Percentiles rank a stretch among this genome's conserved stretches.
Conservation (phyloP, 2,888 invertebrate genomes). For the Beris morrisii region DNA sequence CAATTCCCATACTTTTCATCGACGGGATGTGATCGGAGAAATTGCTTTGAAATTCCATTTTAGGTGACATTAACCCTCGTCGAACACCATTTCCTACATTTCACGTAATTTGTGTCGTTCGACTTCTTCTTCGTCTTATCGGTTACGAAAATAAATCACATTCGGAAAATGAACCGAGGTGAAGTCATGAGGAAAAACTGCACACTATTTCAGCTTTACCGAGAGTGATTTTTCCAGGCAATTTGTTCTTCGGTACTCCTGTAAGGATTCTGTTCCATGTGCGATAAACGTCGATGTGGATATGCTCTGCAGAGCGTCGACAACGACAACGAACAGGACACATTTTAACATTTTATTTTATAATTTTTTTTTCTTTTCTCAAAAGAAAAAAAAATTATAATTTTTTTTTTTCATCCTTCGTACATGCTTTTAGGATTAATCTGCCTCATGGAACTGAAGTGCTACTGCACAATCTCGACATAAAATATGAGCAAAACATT, state of each 20-base stretch:
- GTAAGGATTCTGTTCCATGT: constrained; percentile 11
- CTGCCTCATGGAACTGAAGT: constrained; percentile 19
- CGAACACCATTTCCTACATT: constrained; percentile 33
- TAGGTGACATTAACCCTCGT: constrained; percentile 20
- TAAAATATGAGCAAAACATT: constrained; percentile 12
- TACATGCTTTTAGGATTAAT: constrained; percentile 29
- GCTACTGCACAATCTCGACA: constrained; percentile 17
- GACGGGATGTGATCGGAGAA: not conserved
- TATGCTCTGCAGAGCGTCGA: not conserved
- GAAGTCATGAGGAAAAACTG: constrained; percentile 37
- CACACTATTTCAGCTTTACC: constrained; percentile 31
- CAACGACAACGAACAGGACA: not conserved
- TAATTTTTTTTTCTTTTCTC: not conserved
- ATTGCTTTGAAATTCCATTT: constrained; percentile 22
- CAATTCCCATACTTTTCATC: too few relatives aligned
- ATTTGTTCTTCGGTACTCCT: constrained; percentile 25
- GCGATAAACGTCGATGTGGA: constrained; percentile 8
- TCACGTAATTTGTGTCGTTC: constrained; percentile 35
- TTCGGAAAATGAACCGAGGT: constrained; percentile 32
- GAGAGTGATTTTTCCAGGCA: constrained; percentile 38
- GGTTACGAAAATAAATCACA: constrained; percentile 24
- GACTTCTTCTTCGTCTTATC: constrained; percentile 30
- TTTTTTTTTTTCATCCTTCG: not conserved
- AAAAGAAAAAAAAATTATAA: too few relatives aligned
- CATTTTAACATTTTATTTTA: constrained; percentile 15